Conservation (phyloP, 2,888 invertebrate species). For the Stenchaetothrips biformis region DNA sequence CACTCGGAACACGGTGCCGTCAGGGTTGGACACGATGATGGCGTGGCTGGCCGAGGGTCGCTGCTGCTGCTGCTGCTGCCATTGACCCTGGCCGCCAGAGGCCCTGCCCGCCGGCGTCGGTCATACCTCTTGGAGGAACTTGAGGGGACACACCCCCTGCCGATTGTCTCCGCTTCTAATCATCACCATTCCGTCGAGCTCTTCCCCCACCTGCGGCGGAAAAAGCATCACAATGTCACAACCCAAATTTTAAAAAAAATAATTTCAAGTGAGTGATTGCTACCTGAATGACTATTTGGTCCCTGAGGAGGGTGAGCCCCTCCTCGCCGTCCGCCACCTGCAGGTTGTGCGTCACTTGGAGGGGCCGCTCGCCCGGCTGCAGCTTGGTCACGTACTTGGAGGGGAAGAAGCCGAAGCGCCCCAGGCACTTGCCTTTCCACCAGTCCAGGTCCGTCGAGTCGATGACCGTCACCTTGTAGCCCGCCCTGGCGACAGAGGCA, state of each 20-base stretch:
- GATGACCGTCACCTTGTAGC: conserved; percentile 85
- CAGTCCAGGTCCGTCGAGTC: conserved; percentile 93
- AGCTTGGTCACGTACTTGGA: conserved; percentile 90
- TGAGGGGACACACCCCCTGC: conserved; percentile 88
- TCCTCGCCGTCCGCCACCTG: conserved; percentile 84
- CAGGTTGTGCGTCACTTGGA: conserved; percentile 81
- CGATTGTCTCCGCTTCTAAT: conserved; percentile 89
- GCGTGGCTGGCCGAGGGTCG: background rate
- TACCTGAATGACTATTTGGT: conserved; percentile 70
- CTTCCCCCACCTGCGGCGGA: conserved; percentile 86
- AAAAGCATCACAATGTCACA: background rate
- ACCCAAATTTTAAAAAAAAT: conserved; percentile 8
- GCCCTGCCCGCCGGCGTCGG: conserved; percentile 44
- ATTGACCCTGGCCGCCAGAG: background rate
- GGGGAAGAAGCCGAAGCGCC: conserved; percentile 87
- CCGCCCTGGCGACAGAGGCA: conserved; percentile 54
- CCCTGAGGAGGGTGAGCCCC: conserved; percentile 73
- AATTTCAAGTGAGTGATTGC: conserved; percentile 31
- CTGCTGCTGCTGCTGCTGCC: background rate
- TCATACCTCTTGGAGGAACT: conserved; percentile 94
- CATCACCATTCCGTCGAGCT: conserved; percentile 89
- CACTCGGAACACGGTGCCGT: conserved; percentile 15
- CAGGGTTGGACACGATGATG: conserved; percentile 14
- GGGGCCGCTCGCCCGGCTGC: conserved; percentile 82
- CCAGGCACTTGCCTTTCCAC: conserved; percentile 95